Percentiles rank a stretch among this genome's conserved stretches.
Conservation (phyloP, 2,113 vertebrate genomes). For the Chloroceryle aenea region DNA sequence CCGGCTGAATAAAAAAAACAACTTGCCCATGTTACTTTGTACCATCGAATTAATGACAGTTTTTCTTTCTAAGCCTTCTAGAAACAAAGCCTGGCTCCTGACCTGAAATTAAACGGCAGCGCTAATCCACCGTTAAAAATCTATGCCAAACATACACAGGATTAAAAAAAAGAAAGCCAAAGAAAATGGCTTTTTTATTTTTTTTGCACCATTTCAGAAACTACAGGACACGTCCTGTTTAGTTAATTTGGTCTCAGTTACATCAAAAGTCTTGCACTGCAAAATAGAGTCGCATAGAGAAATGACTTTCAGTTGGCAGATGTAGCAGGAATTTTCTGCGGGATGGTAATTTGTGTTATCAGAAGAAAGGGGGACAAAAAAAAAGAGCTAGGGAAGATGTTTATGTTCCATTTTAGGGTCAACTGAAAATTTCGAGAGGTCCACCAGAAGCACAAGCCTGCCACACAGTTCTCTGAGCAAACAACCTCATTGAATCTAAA, state of each 20-base stretch:
- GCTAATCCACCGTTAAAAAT: background rate
- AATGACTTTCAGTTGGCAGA: background rate
- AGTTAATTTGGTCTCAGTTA: background rate
- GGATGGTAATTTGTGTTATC: background rate
- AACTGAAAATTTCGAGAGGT: background rate
- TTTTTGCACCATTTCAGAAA: background rate
- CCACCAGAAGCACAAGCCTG: fast-evolving
- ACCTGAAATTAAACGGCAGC: background rate
- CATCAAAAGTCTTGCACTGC: background rate
- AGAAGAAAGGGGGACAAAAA: background rate
- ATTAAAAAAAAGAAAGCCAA: background rate
- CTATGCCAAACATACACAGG: background rate
- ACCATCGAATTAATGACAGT: background rate
- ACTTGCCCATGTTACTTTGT: background rate
- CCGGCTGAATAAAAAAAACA: background rate
- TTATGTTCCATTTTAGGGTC: background rate
- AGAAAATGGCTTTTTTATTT: background rate
- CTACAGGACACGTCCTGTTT: fast-evolving
- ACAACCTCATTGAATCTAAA: background rate
- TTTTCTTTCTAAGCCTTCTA: constrained; percentile 34
- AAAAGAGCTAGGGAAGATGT: background rate
- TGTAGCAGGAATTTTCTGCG: fast-evolving
- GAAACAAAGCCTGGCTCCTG: background rate
- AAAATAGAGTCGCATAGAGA: fast-evolving
- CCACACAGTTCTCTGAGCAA: fast-evolving